Percentiles rank a stretch among this genome's conserved stretches.
Evolutionary conservation across 2,113 vertebrate species (phyloP).

Genomic region (Limanda limanda): DNA sequence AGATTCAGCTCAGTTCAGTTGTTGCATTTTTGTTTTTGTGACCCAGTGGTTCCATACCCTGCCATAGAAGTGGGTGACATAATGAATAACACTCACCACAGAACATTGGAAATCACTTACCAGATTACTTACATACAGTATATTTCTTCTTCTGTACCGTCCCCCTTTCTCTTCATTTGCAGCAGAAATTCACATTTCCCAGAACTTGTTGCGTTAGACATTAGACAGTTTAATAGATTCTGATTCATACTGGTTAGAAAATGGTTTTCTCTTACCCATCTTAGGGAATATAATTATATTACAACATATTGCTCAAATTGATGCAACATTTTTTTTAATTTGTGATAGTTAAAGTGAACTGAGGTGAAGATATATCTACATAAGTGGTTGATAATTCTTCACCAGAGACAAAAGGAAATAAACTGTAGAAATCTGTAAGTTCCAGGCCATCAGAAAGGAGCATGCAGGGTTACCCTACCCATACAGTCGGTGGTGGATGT

Average conservation of each 20-base stretch:
- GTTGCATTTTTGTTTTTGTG: constrained; percentile 45
- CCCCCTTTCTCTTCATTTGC: constrained; percentile 39
- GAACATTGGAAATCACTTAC: constrained; percentile 58
- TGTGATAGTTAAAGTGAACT: background rate
- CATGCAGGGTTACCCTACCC: too few relatives aligned
- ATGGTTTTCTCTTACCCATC: background rate
- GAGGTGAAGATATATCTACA: too few relatives aligned
- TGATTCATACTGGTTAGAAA: background rate
- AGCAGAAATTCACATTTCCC: constrained; percentile 42
- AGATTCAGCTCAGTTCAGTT: constrained; percentile 56
- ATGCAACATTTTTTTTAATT: too few relatives aligned
- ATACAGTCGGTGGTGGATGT: too few relatives aligned
- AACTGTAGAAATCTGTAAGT: too few relatives aligned
- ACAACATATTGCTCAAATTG: background rate
- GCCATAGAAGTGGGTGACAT: background rate
- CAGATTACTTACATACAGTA: constrained; percentile 34
- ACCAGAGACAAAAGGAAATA: too few relatives aligned
- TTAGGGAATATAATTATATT: background rate
- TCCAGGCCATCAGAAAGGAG: background rate
- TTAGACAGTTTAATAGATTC: background rate
- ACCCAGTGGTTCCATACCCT: constrained; percentile 28
- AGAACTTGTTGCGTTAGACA: background rate
- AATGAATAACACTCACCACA: constrained; percentile 38
- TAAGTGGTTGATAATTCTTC: too few relatives aligned
- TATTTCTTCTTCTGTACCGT: constrained; percentile 9